A percentile compares a stretch with the other conserved stretches of the same genome.
phyloP scores from a whole-genome alignment of 2,797 vertebrate genomes.

The Sebastes minor region DNA sequence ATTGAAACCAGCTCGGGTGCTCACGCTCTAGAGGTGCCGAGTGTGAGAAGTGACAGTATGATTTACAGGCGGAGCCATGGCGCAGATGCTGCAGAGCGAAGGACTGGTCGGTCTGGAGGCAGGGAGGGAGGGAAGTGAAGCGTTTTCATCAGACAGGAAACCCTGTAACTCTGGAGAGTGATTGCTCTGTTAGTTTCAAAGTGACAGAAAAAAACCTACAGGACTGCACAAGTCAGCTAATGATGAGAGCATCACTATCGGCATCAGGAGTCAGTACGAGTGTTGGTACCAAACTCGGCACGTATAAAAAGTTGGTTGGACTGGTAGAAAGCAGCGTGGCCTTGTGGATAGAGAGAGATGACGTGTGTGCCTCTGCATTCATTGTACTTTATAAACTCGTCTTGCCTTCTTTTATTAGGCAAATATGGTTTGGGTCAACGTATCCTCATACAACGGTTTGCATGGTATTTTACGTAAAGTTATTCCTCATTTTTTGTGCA shows the following conservation, averaged over 20 bases:
- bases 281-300: not conserved
- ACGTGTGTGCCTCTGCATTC: not conserved
- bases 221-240: not conserved
- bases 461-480: no score
- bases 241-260: not conserved
- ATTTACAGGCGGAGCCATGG: conserved; percentile 63
- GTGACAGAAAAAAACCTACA: conserved; percentile 27
- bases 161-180: conserved; percentile 21
- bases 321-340: not conserved
- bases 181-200: conserved; percentile 31
- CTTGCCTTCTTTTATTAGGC: not conserved
- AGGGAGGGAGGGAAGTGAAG: not conserved
- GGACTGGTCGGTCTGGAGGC: not conserved
- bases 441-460: no score
- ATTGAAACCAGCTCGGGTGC: conserved; percentile 81
- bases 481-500: no score
- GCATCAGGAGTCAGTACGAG: not conserved
- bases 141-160: conserved; percentile 55
- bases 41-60: conserved; percentile 80
- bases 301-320: not conserved
- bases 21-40: conserved; percentile 72
- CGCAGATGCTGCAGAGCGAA: conserved; percentile 47
- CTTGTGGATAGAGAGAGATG: not conserved
- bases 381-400: not conserved
- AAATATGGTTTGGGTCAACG: not conserved